A percentile compares a stretch with the other conserved stretches of the same genome.
phyloP scores from a whole-genome alignment of 2,888 invertebrate genomes.

The Colostygia pectinataria region DNA sequence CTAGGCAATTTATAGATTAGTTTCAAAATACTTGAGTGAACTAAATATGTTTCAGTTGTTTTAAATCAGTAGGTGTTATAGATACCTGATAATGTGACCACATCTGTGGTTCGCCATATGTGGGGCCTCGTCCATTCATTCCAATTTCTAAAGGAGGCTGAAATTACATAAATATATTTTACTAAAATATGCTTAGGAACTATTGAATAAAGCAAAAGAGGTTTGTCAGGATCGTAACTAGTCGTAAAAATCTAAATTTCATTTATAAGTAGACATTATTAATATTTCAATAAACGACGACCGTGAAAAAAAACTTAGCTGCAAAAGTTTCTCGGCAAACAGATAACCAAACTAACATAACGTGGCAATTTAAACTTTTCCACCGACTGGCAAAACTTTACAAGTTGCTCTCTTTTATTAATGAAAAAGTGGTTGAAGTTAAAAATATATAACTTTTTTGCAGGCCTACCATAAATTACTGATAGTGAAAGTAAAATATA shows the following conservation, averaged over 20 bases:
- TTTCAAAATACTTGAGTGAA: too few species aligned
- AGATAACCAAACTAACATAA: not conserved
- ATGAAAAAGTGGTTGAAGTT: too few species aligned
- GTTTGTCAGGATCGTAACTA: too few species aligned
- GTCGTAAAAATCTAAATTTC: too few species aligned
- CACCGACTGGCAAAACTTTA: not conserved
- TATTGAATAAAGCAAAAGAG: too few species aligned
- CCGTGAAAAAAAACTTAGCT: not conserved
- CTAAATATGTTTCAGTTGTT: too few species aligned
- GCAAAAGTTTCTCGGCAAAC: constrained; percentile 5
- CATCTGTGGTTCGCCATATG: constrained; percentile 73
- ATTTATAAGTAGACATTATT: too few species aligned
- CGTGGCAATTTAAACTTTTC: constrained; percentile 9
- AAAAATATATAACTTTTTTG: too few species aligned
- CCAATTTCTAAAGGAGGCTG: constrained; percentile 77
- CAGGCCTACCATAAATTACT: too few species aligned
- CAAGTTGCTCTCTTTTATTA: not conserved
- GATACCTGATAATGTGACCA: constrained; percentile 77
- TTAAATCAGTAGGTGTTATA: not conserved
- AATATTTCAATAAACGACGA: not conserved
- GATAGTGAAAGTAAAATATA: too few species aligned
- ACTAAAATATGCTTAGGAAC: not conserved
- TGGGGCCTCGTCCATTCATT: constrained; percentile 60
- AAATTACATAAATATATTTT: constrained; percentile 24
- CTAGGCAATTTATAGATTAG: too few species aligned